phyloP scores from a whole-genome alignment of 2,797 vertebrate species.

The Pitangus sulphuratus region DNA sequence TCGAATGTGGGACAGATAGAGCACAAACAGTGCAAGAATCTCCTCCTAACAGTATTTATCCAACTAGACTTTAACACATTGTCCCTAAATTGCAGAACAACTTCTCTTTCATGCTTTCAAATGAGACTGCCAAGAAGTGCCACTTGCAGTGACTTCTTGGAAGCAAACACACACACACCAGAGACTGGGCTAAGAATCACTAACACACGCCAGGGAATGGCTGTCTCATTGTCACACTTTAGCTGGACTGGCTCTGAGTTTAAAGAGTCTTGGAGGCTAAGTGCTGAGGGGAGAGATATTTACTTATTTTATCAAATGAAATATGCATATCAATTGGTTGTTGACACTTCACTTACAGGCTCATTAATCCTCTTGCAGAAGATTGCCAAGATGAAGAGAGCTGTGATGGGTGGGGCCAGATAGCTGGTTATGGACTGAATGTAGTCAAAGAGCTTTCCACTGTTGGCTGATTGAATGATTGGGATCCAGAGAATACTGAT shows the following conservation, averaged over 20 bases:
- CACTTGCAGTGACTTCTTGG: neutral
- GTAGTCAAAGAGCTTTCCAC: constrained; percentile 93
- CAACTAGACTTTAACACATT: neutral
- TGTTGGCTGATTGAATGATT: constrained; percentile 90
- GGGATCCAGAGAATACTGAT: constrained; percentile 95
- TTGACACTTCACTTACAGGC: constrained; percentile 79
- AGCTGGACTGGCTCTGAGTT: neutral
- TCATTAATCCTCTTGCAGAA: constrained; percentile 94
- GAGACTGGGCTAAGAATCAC: neutral
- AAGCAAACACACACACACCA: neutral
- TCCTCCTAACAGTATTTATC: neutral
- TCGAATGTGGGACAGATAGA: neutral
- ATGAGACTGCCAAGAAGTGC: neutral
- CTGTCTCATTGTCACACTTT: neutral
- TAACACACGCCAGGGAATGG: neutral
- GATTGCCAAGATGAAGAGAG: constrained; percentile 92
- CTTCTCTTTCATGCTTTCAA: neutral
- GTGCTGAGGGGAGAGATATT: neutral
- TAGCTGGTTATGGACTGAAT: constrained; percentile 93
- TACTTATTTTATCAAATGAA: neutral
- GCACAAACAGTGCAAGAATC: neutral
- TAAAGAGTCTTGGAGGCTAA: neutral
- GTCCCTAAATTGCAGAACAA: neutral
- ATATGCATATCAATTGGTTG: neutral
- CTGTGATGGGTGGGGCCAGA: constrained; percentile 89